These are phyloP conservation scores for Nerophis lumbriciformis DNA, from an alignment of 2,113 vertebrate species.

Conservation along the genomic window DNA sequence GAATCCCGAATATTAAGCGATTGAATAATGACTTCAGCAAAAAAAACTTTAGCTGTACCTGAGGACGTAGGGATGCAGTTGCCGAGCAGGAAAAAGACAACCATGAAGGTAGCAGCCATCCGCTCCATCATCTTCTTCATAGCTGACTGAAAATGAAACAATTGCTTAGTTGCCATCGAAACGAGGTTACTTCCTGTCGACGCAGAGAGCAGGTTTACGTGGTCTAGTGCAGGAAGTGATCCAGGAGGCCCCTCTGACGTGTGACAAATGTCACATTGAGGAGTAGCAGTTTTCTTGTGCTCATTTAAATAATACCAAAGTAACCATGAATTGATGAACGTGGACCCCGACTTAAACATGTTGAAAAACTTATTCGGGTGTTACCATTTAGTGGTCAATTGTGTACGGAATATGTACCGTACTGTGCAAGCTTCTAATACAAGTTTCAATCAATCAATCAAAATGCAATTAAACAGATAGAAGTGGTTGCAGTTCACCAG, in stretches of 20 bases:
- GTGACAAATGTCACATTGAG: slow-evolving; percentile 4
- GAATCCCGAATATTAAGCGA: too few species aligned
- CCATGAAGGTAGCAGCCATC: slow-evolving; percentile 11
- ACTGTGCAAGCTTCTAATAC: too few species aligned
- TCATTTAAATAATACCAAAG: not conserved
- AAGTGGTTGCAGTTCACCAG: too few species aligned
- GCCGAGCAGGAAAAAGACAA: slow-evolving; percentile 25
- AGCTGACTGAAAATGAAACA: not conserved
- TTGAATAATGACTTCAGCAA: too few species aligned
- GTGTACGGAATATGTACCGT: too few species aligned
- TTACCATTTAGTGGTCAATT: too few species aligned
- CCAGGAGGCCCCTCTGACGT: slow-evolving; percentile 21
- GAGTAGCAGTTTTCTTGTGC: not conserved
- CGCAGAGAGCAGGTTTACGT: not conserved
- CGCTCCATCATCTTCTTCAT: slow-evolving; percentile 8
- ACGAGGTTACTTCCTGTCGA: slow-evolving; percentile 44
- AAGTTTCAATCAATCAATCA: too few species aligned
- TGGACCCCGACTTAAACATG: too few species aligned
- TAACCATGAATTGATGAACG: too few species aligned
- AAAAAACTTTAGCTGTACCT: slow-evolving; percentile 19
- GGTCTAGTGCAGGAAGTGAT: slow-evolving; percentile 41
- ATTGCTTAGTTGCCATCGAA: slow-evolving; percentile 1
- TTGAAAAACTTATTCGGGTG: too few species aligned
- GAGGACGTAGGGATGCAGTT: not conserved
- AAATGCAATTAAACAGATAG: too few species aligned